Evolutionary conservation across 2,797 vertebrate species (phyloP), one percentile per base, ranked within the genome.

Genomic region (Pachyuromys duprasi): DNA sequence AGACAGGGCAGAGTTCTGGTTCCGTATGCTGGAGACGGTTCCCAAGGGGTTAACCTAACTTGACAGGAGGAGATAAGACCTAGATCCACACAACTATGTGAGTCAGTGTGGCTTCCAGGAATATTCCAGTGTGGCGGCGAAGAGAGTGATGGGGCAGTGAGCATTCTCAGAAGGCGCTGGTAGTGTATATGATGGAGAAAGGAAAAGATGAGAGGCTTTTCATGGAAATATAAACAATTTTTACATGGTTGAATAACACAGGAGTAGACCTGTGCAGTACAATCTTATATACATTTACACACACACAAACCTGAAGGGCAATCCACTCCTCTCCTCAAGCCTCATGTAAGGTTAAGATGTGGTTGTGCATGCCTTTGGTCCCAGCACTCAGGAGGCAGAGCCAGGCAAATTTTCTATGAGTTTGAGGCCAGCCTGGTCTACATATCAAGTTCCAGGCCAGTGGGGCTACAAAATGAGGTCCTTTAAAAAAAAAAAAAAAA

Each of bases 1-100:
- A 24, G 57, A 75, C 70, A 14, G 76, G 28, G 67, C 42, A 31
- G 28, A 49, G 63, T 22, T 87, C 60, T 45, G 53, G 12, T n/a
- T 74, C 53, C 84, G 86, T 33, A 63, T 13, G 0, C 33, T 36
- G 31, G 28, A 8, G 33, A 17, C 2, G 3, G 11, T 31, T 18
- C 74, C 55, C 72, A 13, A 3, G 69, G 72, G 14, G 3, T 22
- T 26, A 8, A 36, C 82, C 91, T 65, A 53, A 79, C 70, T 2
- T 6, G 78, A 42, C 67, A 31, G 63, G 33, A 9, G 45, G n/a
- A 36, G 15, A 9, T 36, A 87, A 92, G 81, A 91, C 12, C 49
- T 14, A n/a, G 74, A 80, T 14, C 2, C 2, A 3, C 0, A 8
- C 49, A 76, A 33, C 86, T 57, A 2, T 20, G 6, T n/a, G 2